These are phyloP conservation scores for Panagrolaimus sp. DNA, from an alignment of 1,140 invertebrate species.

Conservation along the genomic window DNA sequence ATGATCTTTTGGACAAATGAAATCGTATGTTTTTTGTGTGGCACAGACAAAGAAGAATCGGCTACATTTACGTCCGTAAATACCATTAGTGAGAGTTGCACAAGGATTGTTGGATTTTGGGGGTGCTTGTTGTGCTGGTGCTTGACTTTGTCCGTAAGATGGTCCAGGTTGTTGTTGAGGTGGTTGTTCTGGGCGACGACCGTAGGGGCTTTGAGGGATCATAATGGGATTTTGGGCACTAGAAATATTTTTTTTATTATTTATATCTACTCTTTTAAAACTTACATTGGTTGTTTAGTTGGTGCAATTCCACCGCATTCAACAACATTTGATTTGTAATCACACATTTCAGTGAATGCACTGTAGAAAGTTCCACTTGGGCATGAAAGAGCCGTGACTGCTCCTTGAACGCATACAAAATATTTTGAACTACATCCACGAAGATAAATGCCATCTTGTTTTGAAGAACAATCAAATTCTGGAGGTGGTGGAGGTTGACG, in stretches of 20 bases:
- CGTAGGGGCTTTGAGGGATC: no score
- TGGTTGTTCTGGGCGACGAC: background rate
- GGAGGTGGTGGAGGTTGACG: background rate
- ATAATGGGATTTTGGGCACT: no score
- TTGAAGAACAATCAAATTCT: background rate
- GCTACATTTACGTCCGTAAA: background rate
- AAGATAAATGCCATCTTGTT: background rate
- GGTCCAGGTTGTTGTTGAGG: background rate
- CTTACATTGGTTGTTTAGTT: background rate
- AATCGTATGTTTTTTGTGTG: slow-evolving; percentile 23
- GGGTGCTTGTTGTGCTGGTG: background rate
- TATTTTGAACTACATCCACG: background rate
- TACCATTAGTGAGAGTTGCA: background rate
- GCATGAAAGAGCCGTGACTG: background rate
- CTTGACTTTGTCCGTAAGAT: background rate
- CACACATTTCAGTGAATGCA: background rate
- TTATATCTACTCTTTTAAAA: background rate
- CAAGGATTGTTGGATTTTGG: background rate
- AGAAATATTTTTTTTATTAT: no score
- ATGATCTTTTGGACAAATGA: slow-evolving; percentile 20
- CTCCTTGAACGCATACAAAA: background rate
- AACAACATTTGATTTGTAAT: background rate
- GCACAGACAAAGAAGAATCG: slow-evolving; percentile 28
- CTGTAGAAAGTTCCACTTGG: background rate
- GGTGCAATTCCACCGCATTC: slow-evolving; percentile 21